Evolutionary conservation across 2,113 vertebrate genomes (phyloP).

Genomic region (Stomatorhinus ivindoensis): DNA sequence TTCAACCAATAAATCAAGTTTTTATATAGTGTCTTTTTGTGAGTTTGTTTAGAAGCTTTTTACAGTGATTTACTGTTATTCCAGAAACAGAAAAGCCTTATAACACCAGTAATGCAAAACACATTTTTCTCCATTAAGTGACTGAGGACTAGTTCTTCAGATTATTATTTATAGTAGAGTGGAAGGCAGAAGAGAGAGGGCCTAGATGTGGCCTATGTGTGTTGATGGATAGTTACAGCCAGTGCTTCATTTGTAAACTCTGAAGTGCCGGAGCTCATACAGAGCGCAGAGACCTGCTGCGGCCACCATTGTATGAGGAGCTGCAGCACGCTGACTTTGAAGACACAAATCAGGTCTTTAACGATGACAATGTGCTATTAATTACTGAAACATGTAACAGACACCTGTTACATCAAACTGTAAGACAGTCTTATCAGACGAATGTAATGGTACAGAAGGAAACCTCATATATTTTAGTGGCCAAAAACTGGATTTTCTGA

Average conservation of each 20-base stretch:
- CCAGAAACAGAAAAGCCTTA: neutral
- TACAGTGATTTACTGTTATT: neutral
- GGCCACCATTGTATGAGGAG: neutral
- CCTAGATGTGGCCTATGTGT: neutral
- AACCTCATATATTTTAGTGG: no score
- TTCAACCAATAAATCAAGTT: neutral
- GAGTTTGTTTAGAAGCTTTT: neutral
- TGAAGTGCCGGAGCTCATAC: neutral
- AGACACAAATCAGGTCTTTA: neutral
- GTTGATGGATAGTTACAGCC: neutral
- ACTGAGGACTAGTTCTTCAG: neutral
- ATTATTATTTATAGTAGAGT: neutral
- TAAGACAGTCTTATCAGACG: neutral
- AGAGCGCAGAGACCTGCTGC: neutral
- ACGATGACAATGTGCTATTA: neutral
- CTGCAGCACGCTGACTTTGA: neutral
- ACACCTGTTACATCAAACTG: neutral
- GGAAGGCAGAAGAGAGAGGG: neutral
- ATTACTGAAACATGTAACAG: neutral
- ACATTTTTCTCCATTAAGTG: neutral
- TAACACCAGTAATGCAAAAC: neutral
- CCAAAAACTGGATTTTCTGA: no score
- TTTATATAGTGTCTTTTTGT: neutral
- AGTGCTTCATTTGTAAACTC: neutral
- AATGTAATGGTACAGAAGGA: no score